Base-by-base conservation (phyloP, 2,113 vertebrate species). In the Pygoscelis antarcticus region DNA sequence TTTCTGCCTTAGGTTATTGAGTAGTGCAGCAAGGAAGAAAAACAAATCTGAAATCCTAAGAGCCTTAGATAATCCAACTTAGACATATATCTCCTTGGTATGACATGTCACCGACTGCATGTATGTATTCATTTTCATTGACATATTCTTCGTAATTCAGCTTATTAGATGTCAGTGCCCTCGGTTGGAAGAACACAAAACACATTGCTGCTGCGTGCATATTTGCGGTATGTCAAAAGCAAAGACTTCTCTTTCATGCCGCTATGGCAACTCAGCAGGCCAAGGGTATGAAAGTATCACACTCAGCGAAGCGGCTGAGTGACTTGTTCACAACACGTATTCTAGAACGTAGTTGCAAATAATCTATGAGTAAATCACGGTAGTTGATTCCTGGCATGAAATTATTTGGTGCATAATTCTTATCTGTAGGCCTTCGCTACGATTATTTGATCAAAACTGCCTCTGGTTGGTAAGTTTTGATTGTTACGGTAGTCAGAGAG, bases 1-100 rank as follows among this genome's bases (percentile, higher is more conserved):
- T 90, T 90, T 71, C 94, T 89, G 78, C 80, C 78, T 64, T 94
- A 87, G 81, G 81, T 93, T 95, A 54, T 40, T 36, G 38, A 83
- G 62, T 46, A 92, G 40, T 16, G 25, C 83, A 77, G 78, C 68
- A 78, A 97, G 90, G 86, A 16, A n/a, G 61, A 52, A 89, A 66
- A 91, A 69, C 42, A 30, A 74, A 38, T 25, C 52, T 13, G 29
- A 60, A 70, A 46, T 54, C 22, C 40, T 61, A 38, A 92, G 55
- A 78, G 14, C 58, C 13, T 26, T 34, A 71, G 69, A 44, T 74
- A 74, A 46, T 64, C 47, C 70, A 38, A 4, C 42, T 23, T 66
- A 80, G 16, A 55, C 27, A 3, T 47, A 9, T 49, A 38, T 86
- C 92, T 87, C 52, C 62, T 85, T 20, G 22, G 30, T 34, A 16